Percentiles rank a stretch among this genome's conserved stretches.
Conservation (phyloP, 2,888 invertebrate genomes). For the Acanthoscelides obtectus region DNA sequence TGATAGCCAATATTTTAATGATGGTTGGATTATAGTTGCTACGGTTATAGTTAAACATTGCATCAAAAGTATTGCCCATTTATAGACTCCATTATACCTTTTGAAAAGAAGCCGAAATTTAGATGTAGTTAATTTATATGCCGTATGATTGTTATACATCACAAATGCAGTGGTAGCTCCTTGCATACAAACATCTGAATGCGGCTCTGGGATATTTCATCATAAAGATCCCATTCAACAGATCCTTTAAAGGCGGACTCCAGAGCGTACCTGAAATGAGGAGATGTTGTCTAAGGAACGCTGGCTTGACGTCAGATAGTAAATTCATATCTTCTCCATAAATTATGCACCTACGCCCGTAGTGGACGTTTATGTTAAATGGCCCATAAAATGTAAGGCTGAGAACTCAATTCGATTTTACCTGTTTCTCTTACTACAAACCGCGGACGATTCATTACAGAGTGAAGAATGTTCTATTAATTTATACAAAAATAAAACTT, state of each 20-base stretch:
- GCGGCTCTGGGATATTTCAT: neutral
- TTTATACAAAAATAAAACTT: too few relatives aligned
- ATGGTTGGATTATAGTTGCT: too few relatives aligned
- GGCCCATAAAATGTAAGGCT: neutral
- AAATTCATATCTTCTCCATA: neutral
- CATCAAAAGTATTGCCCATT: too few relatives aligned
- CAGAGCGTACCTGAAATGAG: neutral
- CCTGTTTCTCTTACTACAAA: neutral
- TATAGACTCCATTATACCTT: too few relatives aligned
- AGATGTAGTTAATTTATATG: too few relatives aligned
- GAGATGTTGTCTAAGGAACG: neutral
- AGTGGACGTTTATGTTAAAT: neutral
- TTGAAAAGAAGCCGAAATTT: too few relatives aligned
- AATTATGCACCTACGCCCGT: neutral
- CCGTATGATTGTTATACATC: too few relatives aligned
- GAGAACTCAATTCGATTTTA: neutral
- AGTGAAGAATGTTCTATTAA: too few relatives aligned
- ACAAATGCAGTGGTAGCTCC: too few relatives aligned
- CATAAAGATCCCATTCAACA: neutral
- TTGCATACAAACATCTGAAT: too few relatives aligned
- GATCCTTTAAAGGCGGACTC: neutral
- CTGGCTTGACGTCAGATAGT: neutral
- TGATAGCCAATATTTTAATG: too few relatives aligned
- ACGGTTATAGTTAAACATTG: too few relatives aligned
- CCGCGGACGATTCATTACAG: neutral